Base-by-base conservation (phyloP, 2,888 invertebrate species). In the Acanthoscelides obtectus region DNA sequence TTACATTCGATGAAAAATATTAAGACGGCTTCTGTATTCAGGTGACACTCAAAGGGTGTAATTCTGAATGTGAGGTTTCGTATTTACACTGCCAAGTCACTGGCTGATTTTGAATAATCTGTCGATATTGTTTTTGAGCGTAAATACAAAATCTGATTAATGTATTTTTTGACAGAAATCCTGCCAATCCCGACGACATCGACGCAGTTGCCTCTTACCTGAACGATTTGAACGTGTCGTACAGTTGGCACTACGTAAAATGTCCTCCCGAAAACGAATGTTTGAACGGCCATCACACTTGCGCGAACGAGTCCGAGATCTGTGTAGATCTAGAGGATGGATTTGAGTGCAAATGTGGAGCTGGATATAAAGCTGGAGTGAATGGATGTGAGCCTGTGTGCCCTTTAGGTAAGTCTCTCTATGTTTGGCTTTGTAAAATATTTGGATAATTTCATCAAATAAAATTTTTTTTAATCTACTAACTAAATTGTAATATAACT, bases 241-340 rank as follows among this genome's bases (percentile, higher is more conserved):
- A 93, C 75, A 72, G 91, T 0, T 98, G 98, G 97, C 91, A 96
- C 80, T 98, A 96, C 81, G 92, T 94, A 0, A 89, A 91, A 67
- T 97, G 97, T 81, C 98, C 97, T 0, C 92, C 93, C 0, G 98
- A 98, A 86, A 93, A 98, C 82, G 98, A 98, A 85, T 98, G 98
- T 82, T 87, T 88, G 66, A 98, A 98, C 83, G 91, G 91, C 2
- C 98, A 98, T 84, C 97, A 98, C 82, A 94, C 92, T 72, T 98
- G 98, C 83, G 93, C 95, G 83, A 88, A 90, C 0, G 89, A 92
- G 72, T 96, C 95, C 2, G 96, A 98, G 88, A 90, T 92, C 78
- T 98, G 98, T 83, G 92, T 92, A 69, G 96, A 98, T 85, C 85
- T 92, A 17, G 89, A 90, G 0, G 88, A 90, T 72, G 94, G 94